These are phyloP conservation scores for Fragariocoptes setiger DNA, from an alignment of 1,140 invertebrate species.

Conservation along the genomic window DNA sequence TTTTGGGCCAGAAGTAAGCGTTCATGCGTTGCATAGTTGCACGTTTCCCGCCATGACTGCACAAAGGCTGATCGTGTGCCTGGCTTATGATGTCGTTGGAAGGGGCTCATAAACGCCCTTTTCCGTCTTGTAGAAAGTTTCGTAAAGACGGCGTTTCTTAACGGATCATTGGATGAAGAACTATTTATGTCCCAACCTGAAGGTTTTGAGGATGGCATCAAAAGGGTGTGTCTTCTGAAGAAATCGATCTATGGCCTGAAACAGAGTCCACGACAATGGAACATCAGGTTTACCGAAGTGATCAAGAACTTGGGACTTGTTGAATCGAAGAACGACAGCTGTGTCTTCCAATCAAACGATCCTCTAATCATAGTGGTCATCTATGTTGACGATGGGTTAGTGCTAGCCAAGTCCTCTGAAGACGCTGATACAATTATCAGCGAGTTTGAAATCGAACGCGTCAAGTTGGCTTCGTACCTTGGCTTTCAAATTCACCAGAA, in stretches of 20 bases:
- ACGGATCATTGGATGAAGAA: constrained; percentile 16
- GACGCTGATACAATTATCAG: neutral
- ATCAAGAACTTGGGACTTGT: constrained; percentile 1
- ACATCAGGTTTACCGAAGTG: constrained; percentile 8
- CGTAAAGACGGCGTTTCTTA: constrained; percentile 18
- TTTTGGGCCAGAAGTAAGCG: no score
- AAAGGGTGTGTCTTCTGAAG: constrained; percentile 10
- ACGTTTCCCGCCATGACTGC: no score
- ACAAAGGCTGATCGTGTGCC: no score
- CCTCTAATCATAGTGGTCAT: constrained; percentile 14
- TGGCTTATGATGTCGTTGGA: no score
- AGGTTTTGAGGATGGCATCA: constrained; percentile 6
- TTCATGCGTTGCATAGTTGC: no score
- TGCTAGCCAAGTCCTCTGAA: constrained; percentile 10
- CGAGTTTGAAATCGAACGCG: constrained; percentile 12
- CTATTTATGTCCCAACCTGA: constrained; percentile 17
- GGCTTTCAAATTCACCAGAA: constrained; percentile 2
- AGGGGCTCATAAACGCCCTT: no score
- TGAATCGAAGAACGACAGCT: neutral
- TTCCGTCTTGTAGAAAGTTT: no score
- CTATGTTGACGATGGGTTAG: constrained; percentile 21
- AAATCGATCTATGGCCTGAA: constrained; percentile 12
- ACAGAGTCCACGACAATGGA: constrained; percentile 10
- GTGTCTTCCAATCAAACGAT: constrained; percentile 1
- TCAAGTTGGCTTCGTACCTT: neutral